Conservation (phyloP, 2,113 vertebrate species). For the Neolamprologus kungweensis region DNA sequence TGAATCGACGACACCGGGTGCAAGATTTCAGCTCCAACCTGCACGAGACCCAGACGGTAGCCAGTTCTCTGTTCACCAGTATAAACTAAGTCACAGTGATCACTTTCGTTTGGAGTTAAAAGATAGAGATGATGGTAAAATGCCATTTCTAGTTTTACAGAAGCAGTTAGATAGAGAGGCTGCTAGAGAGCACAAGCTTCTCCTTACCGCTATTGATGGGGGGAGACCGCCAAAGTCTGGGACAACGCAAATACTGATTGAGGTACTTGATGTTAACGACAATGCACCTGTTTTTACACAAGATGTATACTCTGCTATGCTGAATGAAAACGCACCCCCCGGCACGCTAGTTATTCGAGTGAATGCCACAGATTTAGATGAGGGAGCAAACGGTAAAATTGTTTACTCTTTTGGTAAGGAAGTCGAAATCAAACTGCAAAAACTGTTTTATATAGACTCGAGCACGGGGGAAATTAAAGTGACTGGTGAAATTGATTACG, state of each 20-base stretch:
- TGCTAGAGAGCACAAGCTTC: background rate
- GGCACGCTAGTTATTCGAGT: constrained; percentile 44
- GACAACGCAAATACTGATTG: constrained; percentile 16
- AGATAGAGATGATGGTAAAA: constrained; percentile 43
- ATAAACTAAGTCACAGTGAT: constrained; percentile 52
- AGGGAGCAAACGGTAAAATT: constrained; percentile 56
- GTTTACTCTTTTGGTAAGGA: constrained; percentile 54
- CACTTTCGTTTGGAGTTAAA: constrained; percentile 52
- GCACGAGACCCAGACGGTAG: constrained; percentile 70
- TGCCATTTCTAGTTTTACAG: constrained; percentile 45
- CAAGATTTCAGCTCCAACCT: constrained; percentile 22
- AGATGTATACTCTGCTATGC: constrained; percentile 11
- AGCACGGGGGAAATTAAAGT: constrained; percentile 57
- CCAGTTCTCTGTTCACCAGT: constrained; percentile 57
- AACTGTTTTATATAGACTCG: constrained; percentile 42
- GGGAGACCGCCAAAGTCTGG: constrained; percentile 48
- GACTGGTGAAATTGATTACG: constrained; percentile 54
- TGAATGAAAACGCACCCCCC: background rate
- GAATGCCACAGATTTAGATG: constrained; percentile 66
- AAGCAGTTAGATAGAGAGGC: constrained; percentile 51
- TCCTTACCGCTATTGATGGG: constrained; percentile 56
- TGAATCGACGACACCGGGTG: background rate
- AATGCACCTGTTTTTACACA: constrained; percentile 52
- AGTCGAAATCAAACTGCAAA: background rate
- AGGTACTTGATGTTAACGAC: constrained; percentile 56